These are phyloP conservation scores for Bergia puertoricense DNA, from an alignment of 92 coral and sea anemone genomes.

Conservation along the genomic window DNA sequence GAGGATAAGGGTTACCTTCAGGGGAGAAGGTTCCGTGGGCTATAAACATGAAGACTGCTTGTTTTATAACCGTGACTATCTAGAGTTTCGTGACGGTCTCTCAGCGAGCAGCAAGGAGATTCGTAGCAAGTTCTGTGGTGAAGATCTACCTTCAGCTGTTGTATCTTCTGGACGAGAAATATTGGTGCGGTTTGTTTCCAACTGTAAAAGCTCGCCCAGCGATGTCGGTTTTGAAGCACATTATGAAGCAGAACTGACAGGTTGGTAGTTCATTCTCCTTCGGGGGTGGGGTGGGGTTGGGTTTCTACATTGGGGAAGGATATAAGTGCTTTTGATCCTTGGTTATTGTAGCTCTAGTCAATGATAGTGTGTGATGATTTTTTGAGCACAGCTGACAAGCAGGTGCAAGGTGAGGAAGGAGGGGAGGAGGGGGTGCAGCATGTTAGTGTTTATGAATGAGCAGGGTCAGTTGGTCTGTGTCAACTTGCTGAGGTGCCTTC, in stretches of 20 bases:
- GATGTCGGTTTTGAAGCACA: background rate
- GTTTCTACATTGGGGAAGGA: background rate
- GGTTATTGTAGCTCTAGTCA: background rate
- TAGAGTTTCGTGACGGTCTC: conserved; percentile 41
- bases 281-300: background rate
- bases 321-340: background rate
- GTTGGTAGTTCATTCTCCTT: background rate
- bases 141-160: background rate
- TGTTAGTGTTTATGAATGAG: too few relatives aligned
- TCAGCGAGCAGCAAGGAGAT: conserved; percentile 34
- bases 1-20: conserved; percentile 45
- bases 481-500: too few relatives aligned
- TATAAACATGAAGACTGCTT: background rate
- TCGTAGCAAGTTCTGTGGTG: background rate
- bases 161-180: conserved; percentile 10
- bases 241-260: background rate
- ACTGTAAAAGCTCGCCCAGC: background rate
- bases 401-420: too few relatives aligned
- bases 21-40: background rate
- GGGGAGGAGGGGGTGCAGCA: too few relatives aligned
- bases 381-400: too few relatives aligned
- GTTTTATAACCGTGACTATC: conserved; percentile 34
- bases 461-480: too few relatives aligned
- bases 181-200: conserved; percentile 12
- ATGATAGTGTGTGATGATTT: too few relatives aligned